Evolutionary conservation across 2,888 invertebrate genomes (phyloP).

Genomic region (Lithophane socia): DNA sequence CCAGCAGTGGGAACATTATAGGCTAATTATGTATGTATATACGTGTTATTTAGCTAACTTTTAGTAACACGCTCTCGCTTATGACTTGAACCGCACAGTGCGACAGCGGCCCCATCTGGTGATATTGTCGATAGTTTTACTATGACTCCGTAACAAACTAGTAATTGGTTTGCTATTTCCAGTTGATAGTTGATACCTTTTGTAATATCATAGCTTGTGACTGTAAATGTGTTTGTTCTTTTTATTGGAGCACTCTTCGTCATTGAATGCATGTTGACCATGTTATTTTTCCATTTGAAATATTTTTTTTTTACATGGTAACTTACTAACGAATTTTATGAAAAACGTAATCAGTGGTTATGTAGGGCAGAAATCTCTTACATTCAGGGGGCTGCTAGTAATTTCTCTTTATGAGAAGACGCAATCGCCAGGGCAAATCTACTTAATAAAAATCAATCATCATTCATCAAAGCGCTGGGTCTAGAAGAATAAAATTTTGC

Average conservation of each 20-base stretch:
- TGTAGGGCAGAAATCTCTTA: too few relatives aligned
- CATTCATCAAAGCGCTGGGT: too few relatives aligned
- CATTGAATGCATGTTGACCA: background rate
- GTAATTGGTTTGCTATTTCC: constrained; percentile 85
- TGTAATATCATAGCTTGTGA: constrained; percentile 76
- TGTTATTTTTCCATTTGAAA: background rate
- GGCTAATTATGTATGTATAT: background rate
- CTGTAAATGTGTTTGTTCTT: constrained; percentile 39
- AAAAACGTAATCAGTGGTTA: too few relatives aligned
- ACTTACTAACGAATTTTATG: too few relatives aligned
- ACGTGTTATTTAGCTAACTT: background rate
- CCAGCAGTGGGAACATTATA: background rate
- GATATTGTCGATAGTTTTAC: constrained; percentile 78
- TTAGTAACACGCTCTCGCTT: constrained; percentile 22
- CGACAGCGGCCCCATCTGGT: constrained; percentile 70
- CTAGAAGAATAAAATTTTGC: too few relatives aligned
- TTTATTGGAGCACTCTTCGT: constrained; percentile 25
- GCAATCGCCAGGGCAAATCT: too few relatives aligned
- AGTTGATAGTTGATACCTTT: constrained; percentile 61
- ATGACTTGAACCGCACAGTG: constrained; percentile 53
- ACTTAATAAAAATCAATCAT: too few relatives aligned
- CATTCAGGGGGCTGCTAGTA: too few relatives aligned
- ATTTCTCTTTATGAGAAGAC: too few relatives aligned
- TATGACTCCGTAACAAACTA: constrained; percentile 79
- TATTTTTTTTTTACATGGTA: background rate